phyloP scores from a whole-genome alignment of 2,888 invertebrate species.

The Acronicta psi region DNA sequence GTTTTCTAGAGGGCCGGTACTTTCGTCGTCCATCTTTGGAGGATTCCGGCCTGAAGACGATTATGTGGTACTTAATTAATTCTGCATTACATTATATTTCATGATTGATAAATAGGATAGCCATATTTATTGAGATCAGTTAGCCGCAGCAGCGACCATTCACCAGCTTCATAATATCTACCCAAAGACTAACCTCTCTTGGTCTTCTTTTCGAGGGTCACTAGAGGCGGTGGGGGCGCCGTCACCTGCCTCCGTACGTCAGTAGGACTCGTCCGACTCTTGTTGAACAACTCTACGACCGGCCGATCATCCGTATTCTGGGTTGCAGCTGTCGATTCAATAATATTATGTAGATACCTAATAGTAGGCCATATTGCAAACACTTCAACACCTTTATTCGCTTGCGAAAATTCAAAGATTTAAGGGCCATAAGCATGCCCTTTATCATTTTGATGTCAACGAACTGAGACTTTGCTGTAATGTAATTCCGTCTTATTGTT shows the following conservation, averaged over 20 bases:
- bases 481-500: no score
- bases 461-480: no score
- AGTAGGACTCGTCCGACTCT: constrained; percentile 52
- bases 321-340: constrained; percentile 12
- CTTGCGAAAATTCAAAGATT: no score
- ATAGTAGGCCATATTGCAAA: no score
- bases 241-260: constrained; percentile 6
- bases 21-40: constrained; percentile 49
- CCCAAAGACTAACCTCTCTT: constrained; percentile 54
- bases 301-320: constrained; percentile 70
- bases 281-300: constrained; percentile 82
- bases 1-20: constrained; percentile 51
- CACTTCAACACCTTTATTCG: background rate
- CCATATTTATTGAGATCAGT: no score
- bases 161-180: no score
- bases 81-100: background rate
- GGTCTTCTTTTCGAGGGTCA: constrained; percentile 28
- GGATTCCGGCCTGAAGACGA: constrained; percentile 36
- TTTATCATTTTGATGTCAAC: no score
- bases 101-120: no score
- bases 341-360: no score
- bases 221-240: constrained; percentile 24
- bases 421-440: no score
- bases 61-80: background rate
- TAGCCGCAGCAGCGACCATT: no score